phyloP scores from a whole-genome alignment of 2,797 vertebrate genomes.

The Distichodus sexfasciatus region DNA sequence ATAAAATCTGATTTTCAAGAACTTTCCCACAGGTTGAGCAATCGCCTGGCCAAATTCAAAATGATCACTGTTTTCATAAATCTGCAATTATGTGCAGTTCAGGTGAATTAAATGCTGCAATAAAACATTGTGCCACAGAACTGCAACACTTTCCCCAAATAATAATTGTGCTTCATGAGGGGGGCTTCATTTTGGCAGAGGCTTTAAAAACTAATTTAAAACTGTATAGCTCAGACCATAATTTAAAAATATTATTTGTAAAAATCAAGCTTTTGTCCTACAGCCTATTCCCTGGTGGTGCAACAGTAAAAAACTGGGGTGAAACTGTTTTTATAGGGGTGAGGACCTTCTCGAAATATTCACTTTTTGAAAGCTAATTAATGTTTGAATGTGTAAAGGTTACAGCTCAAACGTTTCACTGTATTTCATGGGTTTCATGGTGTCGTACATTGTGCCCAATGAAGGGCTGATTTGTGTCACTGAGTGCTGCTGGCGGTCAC shows the following conservation, averaged over 20 bases:
- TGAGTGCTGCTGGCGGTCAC: slow-evolving; percentile 57
- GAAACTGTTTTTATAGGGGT: too few species aligned
- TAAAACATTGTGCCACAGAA: background rate
- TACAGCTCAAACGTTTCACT: slow-evolving; percentile 17
- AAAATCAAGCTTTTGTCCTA: background rate
- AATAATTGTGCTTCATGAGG: background rate
- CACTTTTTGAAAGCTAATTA: slow-evolving; percentile 55
- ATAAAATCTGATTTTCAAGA: background rate
- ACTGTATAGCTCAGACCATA: background rate
- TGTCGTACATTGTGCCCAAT: background rate
- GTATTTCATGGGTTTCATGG: slow-evolving; percentile 22
- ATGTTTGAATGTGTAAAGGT: slow-evolving; percentile 52
- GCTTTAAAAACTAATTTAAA: background rate
- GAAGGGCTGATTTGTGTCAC: slow-evolving; percentile 50
- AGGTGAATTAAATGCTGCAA: background rate
- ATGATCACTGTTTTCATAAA: background rate
- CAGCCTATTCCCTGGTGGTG: background rate
- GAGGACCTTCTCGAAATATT: slow-evolving; percentile 29
- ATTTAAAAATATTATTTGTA: background rate
- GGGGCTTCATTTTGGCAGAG: background rate
- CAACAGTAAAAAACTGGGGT: slow-evolving; percentile 1
- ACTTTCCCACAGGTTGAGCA: background rate
- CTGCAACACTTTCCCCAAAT: background rate
- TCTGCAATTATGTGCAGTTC: slow-evolving; percentile 6
- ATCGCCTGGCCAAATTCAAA: slow-evolving; percentile 13